Percentiles rank a stretch among this genome's conserved stretches.
Conservation (phyloP, 1,140 invertebrate genomes). For the Drosophila arizonae region DNA sequence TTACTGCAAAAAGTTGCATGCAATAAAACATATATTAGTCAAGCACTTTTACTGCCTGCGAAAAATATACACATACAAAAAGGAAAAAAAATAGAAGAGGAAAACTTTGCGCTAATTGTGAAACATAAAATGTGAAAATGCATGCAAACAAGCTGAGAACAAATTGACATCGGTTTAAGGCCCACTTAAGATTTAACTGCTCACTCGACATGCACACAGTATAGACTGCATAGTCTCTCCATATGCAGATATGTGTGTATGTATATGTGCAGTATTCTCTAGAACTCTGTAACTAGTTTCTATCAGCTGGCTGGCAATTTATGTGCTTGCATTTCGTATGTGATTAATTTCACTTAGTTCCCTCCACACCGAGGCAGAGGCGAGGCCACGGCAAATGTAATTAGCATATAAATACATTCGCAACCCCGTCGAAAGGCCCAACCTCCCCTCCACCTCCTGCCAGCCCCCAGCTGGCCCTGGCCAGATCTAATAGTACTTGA, state of each 20-base stretch:
- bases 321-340: conserved; percentile 26
- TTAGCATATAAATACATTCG: conserved; percentile 66
- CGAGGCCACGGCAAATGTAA: conserved; percentile 51
- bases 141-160: no score
- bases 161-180: not conserved
- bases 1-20: conserved; percentile 64
- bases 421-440: conserved; percentile 31
- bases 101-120: no score
- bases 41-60: conserved; percentile 25
- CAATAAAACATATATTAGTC: conserved; percentile 48
- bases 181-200: not conserved
- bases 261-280: not conserved
- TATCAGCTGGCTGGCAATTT: conserved; percentile 16
- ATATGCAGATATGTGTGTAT: no score
- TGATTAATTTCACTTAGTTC: conserved; percentile 35
- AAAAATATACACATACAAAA: not conserved
- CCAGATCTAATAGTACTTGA: conserved; percentile 34
- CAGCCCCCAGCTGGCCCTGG: not conserved
- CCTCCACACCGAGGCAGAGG: conserved; percentile 1
- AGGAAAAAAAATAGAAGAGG: not conserved
- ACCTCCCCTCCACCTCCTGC: not conserved
- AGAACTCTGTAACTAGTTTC: conserved; percentile 23
- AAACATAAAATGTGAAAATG: conserved; percentile 4
- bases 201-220: not conserved
- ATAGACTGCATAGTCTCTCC: no score